Base-by-base conservation (phyloP, 2,113 vertebrate species). In the Romanogobio albipinnatus region DNA sequence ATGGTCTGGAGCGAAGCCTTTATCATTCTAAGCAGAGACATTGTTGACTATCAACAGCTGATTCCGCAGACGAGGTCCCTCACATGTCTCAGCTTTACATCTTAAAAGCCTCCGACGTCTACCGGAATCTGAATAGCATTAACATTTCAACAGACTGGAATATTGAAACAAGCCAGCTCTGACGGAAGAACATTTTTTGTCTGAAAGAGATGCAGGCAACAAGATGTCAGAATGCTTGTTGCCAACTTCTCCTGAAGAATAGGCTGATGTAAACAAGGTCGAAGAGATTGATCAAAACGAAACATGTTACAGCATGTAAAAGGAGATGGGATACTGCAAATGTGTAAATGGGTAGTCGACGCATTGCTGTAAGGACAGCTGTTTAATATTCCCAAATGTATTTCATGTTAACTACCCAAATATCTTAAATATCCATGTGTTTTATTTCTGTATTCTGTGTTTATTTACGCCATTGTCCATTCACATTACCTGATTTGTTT, bases 121-220 rank as follows among this genome's bases (percentile, higher is more conserved):
- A 82, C 64, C 11, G 49, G 49, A 82, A 71, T 82, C 81, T 82
- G 64, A 82, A 82, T 82, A 71, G 81, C 47, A 82, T 82, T 82
- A 82, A 36, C 81, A 82, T 82, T 82, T 82, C 29, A 82, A 82
- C 81, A 82, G 64, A 82, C 66, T 71, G 81, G 64, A 56, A 82
- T 56, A 82, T 51, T 68, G 45, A 51, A 81, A 81, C 79, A 68
- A 81, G 79, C 45, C 79, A 81, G 43, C 62, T 29, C 61, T 68
- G 81, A 71, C 45, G 10, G 51, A 73, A 82, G 51, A 82, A 73
- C 29, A 71, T 10, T 53, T 71, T 82, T 14, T 39, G 49, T 36
- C 47, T 43, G 47, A 43, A 58, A 53, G 49, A 82, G 26, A 73
- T 9, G 9, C 11, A 14, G 11, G 33, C 49, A 58, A 58, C 33